Evolutionary conservation across 2,113 vertebrate genomes (phyloP), one percentile per base, ranked within the genome.

Genomic region (Eublepharis macularius): DNA sequence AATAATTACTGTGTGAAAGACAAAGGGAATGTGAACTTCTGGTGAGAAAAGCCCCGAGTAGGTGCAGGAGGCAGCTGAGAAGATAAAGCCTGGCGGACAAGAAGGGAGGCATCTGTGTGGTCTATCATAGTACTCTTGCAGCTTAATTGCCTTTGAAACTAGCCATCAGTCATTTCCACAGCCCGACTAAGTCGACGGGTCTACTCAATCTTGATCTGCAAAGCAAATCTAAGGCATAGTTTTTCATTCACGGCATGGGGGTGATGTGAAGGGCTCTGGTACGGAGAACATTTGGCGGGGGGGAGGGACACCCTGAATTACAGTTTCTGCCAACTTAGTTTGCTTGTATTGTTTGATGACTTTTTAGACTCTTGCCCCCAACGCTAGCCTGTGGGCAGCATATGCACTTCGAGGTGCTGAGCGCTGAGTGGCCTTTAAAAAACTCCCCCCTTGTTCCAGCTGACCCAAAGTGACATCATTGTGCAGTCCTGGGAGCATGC

Each of bases 81-180:
- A 82, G 11, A 88, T 12, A 85, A 63, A 60, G 69, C 82, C 29
- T 81, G 81, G 83, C 57, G 49, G 88, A 69, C 60, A 74, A 91
- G 78, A 69, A 93, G 93, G 92, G 90, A 92, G 84, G 87, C 24
- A 8, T 45, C 69, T 41, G 91, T 92, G 90, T 0, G 4, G 26
- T 0, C 0, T 49, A 81, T 93, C 91, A 91, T 90, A 88, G 88
- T 90, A 86, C 91, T 92, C 6, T 0, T 83, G 91, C 87, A 91
- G 91, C 83, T 93, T 94, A 94, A 94, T 94, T 94, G 91, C 92
- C 81, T 89, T 83, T 92, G 91, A 92, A 90, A 86, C 39, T 2
- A 24, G 11, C 82, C 86, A 81, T 93, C 91, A 87, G 47, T 89
- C 87, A 86, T 89, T 92, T 88, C 91, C 74, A 91, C 87, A 86